Evolutionary conservation across 2,888 invertebrate genomes (phyloP), one percentile per base, ranked within the genome.

Genomic region (Craniophora ligustri): DNA sequence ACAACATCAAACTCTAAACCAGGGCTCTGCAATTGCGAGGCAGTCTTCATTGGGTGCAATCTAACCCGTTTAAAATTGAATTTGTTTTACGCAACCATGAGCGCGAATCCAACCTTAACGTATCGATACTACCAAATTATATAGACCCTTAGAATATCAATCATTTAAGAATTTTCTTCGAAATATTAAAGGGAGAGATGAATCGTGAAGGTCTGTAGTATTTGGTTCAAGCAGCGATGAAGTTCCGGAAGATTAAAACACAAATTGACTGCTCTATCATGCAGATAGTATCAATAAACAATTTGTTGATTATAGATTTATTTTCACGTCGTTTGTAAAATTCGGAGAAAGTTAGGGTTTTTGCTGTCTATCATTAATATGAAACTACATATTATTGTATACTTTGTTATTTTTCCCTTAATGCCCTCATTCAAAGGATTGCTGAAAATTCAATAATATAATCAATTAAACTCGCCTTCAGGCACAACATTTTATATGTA

Each of bases 61-160:
- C 23, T 67, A 38, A 56, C 42, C 60, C 78, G 75, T 78, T 67
- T 63, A 68, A 64, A 81, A 82, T 84, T 74, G 64, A 79, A 84
- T 83, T 84, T 67, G 79, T 65, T 81, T 80, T 79, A 75, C 79
- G 66, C 68, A 72, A 62, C 65, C 68, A 74, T 58, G 51, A 65
- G 75, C 64, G 76, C 65, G 78, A 75, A 78, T 74, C 79, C 64
- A 75, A 79, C 69, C 76, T 72, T 69, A 74, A 73, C 73, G 48
- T 61, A 47, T 53, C 60, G 53, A 32, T 36, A 39, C 19, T 31
- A 66, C 76, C 78, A 82, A 41, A 7, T 41, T 63, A 63, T 5
- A 7, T 40, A 61, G 60, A 66, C 34, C 54, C 35, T 38, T 53
- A 19, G 46, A 41, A 42, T 53, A 45, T 34, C 35, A 34, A 42